phyloP scores from a whole-genome alignment of 2,888 invertebrate genomes.

The Cantharis rufa region DNA sequence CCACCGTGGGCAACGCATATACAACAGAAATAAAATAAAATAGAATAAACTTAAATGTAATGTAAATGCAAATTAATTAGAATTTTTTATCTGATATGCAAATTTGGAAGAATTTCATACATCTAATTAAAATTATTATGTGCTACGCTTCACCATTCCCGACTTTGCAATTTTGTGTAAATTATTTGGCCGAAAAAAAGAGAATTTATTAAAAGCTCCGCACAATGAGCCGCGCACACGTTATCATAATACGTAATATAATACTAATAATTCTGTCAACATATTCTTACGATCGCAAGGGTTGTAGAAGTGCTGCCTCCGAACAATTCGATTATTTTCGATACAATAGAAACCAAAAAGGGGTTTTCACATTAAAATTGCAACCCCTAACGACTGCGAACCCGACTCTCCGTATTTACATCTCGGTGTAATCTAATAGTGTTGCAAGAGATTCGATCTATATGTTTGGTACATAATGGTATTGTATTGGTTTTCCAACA shows the following conservation, averaged over 20 bases:
- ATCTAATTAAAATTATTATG: not conserved
- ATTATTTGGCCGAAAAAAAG: not conserved
- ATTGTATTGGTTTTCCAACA: conserved; percentile 44
- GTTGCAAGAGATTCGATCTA: conserved; percentile 33
- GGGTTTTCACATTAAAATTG: conserved; percentile 24
- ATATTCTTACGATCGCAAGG: conserved; percentile 15
- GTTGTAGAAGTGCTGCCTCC: conserved; percentile 16
- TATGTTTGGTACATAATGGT: conserved; percentile 41
- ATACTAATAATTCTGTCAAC: conserved; percentile 51
- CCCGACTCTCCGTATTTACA: conserved; percentile 2
- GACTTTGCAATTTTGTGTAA: not conserved
- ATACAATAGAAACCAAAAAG: conserved; percentile 33
- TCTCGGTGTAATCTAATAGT: conserved; percentile 26
- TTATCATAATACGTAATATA: conserved; percentile 38
- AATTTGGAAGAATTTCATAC: not conserved
- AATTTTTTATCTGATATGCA: not conserved
- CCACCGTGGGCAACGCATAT: not conserved
- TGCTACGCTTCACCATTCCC: not conserved
- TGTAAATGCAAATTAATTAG: conserved; percentile 3
- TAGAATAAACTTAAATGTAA: not conserved
- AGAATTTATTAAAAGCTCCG: not conserved
- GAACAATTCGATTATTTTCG: conserved; percentile 39
- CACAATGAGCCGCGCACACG: not conserved
- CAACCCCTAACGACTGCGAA: conserved; percentile 6
- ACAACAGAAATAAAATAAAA: not conserved